Evolutionary conservation across 2,888 invertebrate species (phyloP), one percentile per base, ranked within the genome.

Genomic region (Lithophane leautieri): DNA sequence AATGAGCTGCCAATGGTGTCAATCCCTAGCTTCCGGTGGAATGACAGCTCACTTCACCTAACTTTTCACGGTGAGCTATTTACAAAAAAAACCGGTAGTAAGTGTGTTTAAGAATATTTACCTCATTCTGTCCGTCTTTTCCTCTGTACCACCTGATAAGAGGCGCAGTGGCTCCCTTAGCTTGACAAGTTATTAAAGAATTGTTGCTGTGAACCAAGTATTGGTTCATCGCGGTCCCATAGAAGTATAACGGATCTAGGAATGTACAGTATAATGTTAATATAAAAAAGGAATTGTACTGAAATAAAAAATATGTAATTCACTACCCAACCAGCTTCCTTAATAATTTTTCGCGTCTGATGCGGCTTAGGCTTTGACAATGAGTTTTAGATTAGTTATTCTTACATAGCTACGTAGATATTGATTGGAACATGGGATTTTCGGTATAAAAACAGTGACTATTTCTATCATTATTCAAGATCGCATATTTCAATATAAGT

Each of bases 71-170:
- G 50, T 9, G 9, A 50, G 19, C 8, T 50, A n/a, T 54, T 54
- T 54, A 1, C 12, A 25, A 4, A 54, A 54, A 2, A 56, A 6
- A 25, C 25, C 6, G 56, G 6, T 14, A 8, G 25, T 34, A 14
- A 19, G 16, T 22, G 40, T 12, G 40, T 14, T 14, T 25, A 58
- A 28, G 6, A 16, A 62, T 8, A 28, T 25, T 76, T 82, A 87
- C 87, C 86, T 84, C 81, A 44, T 78, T 73, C 34, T 86, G 87
- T 14, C 88, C 90, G 4, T 90, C 90, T 52, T 84, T 82, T 76
- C 90, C 90, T 86, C 91, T 94, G 73, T 93, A 88, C 95, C 95
- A 96, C n/a, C 81, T 90, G 44, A 93, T 92, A 2, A 90, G 70
- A 19, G 92, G 91, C 25, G 83, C 75, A 4, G 89, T 82, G 8